Evolutionary conservation across 2,888 invertebrate genomes (phyloP).

Genomic region (Parelbella ahira): DNA sequence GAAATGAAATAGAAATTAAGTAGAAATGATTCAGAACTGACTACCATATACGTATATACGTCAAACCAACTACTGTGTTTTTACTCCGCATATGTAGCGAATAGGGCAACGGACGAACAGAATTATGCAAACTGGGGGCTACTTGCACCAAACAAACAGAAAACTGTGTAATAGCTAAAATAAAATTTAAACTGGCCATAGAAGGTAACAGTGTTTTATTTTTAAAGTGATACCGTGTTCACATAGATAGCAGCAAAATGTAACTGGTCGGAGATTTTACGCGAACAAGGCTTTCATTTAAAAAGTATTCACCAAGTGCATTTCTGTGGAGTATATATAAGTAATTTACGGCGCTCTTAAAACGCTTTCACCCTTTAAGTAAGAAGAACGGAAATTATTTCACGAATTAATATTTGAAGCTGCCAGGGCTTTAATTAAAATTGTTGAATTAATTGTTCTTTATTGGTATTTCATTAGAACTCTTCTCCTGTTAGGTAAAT

Average conservation of each 20-base stretch:
- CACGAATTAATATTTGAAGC: background rate
- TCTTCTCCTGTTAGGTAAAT: background rate
- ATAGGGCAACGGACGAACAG: conserved; percentile 11
- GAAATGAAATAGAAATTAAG: background rate
- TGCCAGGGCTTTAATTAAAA: conserved; percentile 6
- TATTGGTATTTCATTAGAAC: conserved; percentile 1
- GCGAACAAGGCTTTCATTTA: too few relatives aligned
- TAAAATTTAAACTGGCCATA: too few relatives aligned
- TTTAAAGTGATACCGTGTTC: background rate
- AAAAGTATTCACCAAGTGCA: too few relatives aligned
- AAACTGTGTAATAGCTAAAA: background rate
- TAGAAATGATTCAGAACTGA: conserved; percentile 2
- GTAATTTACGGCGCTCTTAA: background rate
- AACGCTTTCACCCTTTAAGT: background rate
- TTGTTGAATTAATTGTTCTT: conserved; percentile 5
- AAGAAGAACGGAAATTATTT: background rate
- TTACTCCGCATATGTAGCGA: background rate
- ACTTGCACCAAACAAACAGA: conserved; percentile 11
- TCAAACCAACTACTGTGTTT: conserved; percentile 9
- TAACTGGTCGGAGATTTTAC: too few relatives aligned
- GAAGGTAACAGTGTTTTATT: background rate
- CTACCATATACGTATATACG: too few relatives aligned
- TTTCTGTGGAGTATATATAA: background rate
- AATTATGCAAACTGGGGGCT: conserved; percentile 20
- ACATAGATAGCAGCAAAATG: too few relatives aligned